Conservation (phyloP, 2,888 invertebrate genomes). For the Timema cristinae region DNA sequence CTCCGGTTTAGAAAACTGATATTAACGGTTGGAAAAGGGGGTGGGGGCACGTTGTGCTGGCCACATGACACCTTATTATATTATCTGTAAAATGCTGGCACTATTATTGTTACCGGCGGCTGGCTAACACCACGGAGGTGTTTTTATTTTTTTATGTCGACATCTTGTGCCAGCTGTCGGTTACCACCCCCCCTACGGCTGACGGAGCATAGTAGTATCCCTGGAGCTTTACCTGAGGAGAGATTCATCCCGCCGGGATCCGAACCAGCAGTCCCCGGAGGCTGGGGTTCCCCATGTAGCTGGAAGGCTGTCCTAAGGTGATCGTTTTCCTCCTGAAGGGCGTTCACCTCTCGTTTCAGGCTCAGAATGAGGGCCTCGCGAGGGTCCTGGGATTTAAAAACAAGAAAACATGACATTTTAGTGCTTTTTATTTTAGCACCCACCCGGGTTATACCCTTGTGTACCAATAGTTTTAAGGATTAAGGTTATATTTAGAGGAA, state of each 20-base stretch:
- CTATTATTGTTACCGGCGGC: background rate
- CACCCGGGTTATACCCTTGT: too few relatives aligned
- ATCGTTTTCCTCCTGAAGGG: constrained; percentile 82
- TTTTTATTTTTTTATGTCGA: constrained; percentile 8
- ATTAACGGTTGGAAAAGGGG: too few relatives aligned
- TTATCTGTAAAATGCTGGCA: background rate
- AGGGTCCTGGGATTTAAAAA: constrained; percentile 63
- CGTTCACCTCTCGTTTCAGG: constrained; percentile 80
- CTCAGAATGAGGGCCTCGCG: constrained; percentile 86
- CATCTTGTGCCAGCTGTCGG: too few relatives aligned
- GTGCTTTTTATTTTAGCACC: background rate
- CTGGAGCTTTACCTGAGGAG: too few relatives aligned
- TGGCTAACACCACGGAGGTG: constrained; percentile 16
- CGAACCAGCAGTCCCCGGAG: constrained; percentile 17
- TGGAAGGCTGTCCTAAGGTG: constrained; percentile 74
- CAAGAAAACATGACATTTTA: background rate
- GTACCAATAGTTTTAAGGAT: too few relatives aligned
- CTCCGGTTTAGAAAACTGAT: too few relatives aligned
- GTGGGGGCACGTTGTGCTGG: too few relatives aligned
- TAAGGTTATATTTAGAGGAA: too few relatives aligned
- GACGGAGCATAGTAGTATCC: too few relatives aligned
- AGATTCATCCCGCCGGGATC: background rate
- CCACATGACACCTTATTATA: too few relatives aligned
- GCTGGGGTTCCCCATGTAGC: constrained; percentile 51
- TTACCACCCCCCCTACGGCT: too few relatives aligned